phyloP scores from a whole-genome alignment of 2,113 vertebrate genomes.

The Gallinago media region DNA sequence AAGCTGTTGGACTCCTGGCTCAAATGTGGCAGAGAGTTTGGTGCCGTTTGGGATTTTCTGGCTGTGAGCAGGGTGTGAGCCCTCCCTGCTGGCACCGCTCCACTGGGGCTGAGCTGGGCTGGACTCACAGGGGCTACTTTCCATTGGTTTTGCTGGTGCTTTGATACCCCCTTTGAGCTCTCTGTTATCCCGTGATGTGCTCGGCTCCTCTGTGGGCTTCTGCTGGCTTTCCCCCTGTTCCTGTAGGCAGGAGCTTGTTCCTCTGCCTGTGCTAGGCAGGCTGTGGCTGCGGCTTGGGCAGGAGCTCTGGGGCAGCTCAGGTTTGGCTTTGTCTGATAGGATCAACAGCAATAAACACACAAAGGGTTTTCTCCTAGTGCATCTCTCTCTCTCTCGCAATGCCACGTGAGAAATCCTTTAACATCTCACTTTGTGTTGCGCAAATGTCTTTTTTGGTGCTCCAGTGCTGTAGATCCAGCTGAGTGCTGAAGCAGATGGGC shows the following conservation, averaged over 20 bases:
- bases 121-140: neutral
- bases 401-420: neutral
- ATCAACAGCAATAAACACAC: neutral
- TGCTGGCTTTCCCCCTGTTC: neutral
- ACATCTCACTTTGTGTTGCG: neutral
- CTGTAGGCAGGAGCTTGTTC: neutral
- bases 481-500: neutral
- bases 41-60: neutral
- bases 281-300: no score
- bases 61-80: neutral
- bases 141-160: neutral
- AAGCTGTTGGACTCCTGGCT: neutral
- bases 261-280: neutral
- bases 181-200: fast-evolving
- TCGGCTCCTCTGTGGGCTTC: neutral
- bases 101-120: neutral
- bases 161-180: neutral
- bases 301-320: neutral
- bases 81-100: neutral
- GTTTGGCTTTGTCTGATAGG: neutral
- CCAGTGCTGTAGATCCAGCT: neutral
- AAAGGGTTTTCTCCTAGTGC: neutral
- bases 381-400: neutral
- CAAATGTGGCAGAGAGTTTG: neutral
- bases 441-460: neutral